Evolutionary conservation across 2,113 vertebrate species (phyloP), one percentile per base, ranked within the genome.

Genomic region (Prionailurus bengalensis): DNA sequence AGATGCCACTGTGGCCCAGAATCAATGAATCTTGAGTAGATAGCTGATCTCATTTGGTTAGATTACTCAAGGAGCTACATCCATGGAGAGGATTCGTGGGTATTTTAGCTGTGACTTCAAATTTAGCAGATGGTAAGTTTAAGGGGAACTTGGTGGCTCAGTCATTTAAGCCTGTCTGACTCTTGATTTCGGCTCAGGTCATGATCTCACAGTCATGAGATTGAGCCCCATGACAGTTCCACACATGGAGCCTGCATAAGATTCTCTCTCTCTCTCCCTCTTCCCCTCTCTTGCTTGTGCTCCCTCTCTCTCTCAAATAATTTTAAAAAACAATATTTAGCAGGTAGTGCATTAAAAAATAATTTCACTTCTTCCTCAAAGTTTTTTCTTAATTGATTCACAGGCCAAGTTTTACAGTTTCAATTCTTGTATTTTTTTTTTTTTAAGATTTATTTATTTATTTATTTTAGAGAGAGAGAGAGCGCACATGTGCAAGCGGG

Each of bases 61-160:
- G 36, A 36, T 36, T 16, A 27, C 48, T 80, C 9, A 25, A 1
- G 33, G 42, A 88, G 29, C n/a, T 36, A 66, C 4, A 23, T 21
- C 66, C 6, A 13, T 25, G 7, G 23, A 11, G 25, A 86, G 6
- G 13, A 48, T 70, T 87, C 48, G 83, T 94, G 42, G 25, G 74
- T 70, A 87, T 73, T 71, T 96, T 79, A 53, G 25, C 45, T 70
- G 95, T 58, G 33, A 48, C n/a, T 89, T 95, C 39, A 82, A 68
- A 83, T 74, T 97, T 90, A 71, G 16, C 39, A 63, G 48, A 27
- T 27, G 78, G 65, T 21, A 61, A 11, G 73, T 93, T 55, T 79
- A 79, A 79, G 58, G 58, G 58, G 21, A 61, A 61, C 58, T 21
- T 61, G 58, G 58, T 23, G 58, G 58, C 58, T 61, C 58, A 23